A percentile compares a stretch with the other conserved stretches of the same genome.
Conservation (phyloP, 2,797 vertebrate genomes). For the Lateolabrax maculatus region DNA sequence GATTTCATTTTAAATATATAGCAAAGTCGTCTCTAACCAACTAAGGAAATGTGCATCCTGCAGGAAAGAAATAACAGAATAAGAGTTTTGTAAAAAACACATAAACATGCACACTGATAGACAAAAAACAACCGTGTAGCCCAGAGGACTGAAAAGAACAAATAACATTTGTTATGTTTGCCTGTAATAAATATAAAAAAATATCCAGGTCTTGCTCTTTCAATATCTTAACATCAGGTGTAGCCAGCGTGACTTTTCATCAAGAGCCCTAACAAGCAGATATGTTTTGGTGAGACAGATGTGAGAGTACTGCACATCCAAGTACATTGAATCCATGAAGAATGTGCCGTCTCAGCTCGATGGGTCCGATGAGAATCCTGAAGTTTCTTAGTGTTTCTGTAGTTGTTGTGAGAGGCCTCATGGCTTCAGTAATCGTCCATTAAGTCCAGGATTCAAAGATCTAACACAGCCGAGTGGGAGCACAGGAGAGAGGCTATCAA, state of each 20-base stretch:
- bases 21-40: conserved; percentile 18
- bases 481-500: conserved; percentile 49
- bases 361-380: conserved; percentile 49
- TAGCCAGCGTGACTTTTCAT: conserved; percentile 31
- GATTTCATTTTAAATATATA: neutral
- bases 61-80: conserved; percentile 12
- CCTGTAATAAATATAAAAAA: conserved; percentile 34
- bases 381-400: conserved; percentile 49
- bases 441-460: conserved; percentile 51
- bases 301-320: conserved; percentile 28
- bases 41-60: conserved; percentile 3
- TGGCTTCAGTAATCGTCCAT: conserved; percentile 68
- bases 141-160: conserved; percentile 34
- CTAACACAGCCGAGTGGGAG: conserved; percentile 50
- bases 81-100: conserved; percentile 17
- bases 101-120: conserved; percentile 3
- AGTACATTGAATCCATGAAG: conserved; percentile 48
- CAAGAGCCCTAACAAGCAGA: conserved; percentile 33
- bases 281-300: conserved; percentile 18
- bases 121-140: conserved; percentile 14
- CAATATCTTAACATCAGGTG: conserved; percentile 30
- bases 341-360: conserved; percentile 56
- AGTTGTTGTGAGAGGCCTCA: conserved; percentile 42
- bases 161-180: conserved; percentile 36
- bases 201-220: conserved; percentile 27